Percentiles rank a stretch among this genome's conserved stretches.
Evolutionary conservation across 2,888 invertebrate species (phyloP).

Genomic region (Machimus atricapillus): DNA sequence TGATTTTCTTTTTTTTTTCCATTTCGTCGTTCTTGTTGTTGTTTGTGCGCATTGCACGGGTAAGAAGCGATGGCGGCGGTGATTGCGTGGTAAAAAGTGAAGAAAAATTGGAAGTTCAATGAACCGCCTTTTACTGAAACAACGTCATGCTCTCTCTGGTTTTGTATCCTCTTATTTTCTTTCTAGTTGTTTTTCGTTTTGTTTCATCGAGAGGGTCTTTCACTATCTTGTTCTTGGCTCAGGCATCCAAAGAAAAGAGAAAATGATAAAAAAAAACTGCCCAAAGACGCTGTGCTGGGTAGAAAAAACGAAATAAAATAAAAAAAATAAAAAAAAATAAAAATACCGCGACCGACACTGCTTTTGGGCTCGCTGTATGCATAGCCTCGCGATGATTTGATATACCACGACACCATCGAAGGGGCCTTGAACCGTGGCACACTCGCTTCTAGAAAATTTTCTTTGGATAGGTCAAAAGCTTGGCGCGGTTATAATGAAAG

Average conservation of each 20-base stretch:
- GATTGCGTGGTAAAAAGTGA: conserved; percentile 26
- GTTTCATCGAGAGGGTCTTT: not conserved
- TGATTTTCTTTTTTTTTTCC: not conserved
- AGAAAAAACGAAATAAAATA: not conserved
- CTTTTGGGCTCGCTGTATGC: not conserved
- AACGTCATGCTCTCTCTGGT: conserved; percentile 25
- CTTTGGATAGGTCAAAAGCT: conserved; percentile 33
- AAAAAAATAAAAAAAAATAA: not conserved
- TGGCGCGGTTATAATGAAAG: not conserved
- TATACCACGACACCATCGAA: not conserved
- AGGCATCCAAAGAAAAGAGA: conserved; percentile 13
- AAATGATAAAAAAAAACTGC: not conserved
- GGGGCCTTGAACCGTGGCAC: conserved; percentile 36
- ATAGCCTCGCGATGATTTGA: conserved; percentile 7
- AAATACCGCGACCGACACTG: not conserved
- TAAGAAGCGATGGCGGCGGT: not conserved
- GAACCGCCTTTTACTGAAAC: conserved; percentile 34
- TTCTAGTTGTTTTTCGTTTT: not conserved
- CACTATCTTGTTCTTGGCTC: conserved; percentile 19
- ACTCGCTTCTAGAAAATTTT: conserved; percentile 22
- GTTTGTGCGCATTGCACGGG: not conserved
- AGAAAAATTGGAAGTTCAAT: conserved; percentile 31
- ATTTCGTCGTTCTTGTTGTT: not conserved
- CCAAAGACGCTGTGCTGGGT: not conserved
- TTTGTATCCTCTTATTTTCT: conserved; percentile 1